Evolutionary conservation across 1,140 invertebrate genomes (phyloP).

Genomic region (Drosophila kohkoa): DNA sequence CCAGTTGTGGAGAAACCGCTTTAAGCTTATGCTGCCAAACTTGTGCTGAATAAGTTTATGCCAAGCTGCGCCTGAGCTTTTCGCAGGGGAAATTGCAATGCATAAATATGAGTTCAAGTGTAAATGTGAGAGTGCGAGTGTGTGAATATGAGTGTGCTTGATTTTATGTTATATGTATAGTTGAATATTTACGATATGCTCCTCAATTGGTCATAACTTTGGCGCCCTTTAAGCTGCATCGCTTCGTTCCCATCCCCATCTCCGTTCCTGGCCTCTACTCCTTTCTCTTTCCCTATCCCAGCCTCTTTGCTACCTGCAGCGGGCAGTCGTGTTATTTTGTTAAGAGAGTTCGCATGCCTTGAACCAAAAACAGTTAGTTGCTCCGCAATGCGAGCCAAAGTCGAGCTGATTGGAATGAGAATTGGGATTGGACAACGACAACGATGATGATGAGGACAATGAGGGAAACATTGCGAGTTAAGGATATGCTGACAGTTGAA

Average conservation of each 20-base stretch:
- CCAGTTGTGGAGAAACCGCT: background rate
- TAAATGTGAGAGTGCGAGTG: background rate
- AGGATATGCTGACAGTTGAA: conserved; percentile 8
- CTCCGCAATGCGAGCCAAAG: background rate
- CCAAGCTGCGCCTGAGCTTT: conserved; percentile 8
- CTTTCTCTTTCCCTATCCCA: background rate
- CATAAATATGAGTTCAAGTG: background rate
- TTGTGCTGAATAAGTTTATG: conserved; percentile 56
- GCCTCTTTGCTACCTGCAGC: background rate
- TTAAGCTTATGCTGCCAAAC: background rate
- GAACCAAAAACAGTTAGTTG: conserved; percentile 28
- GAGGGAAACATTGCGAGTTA: conserved; percentile 11
- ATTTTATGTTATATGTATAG: background rate
- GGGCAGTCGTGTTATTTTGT: background rate
- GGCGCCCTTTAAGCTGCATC: background rate
- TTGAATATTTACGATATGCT: conserved; percentile 9
- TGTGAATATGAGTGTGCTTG: background rate
- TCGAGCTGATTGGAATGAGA: conserved; percentile 8
- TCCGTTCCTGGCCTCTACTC: background rate
- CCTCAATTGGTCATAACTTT: conserved; percentile 1
- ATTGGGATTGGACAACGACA: background rate
- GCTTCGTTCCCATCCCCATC: no score
- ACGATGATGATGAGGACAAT: background rate
- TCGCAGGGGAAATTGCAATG: conserved; percentile 34
- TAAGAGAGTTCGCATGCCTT: conserved; percentile 14